phyloP scores from a whole-genome alignment of 1,140 invertebrate genomes.

The Elysia chlorotica region DNA sequence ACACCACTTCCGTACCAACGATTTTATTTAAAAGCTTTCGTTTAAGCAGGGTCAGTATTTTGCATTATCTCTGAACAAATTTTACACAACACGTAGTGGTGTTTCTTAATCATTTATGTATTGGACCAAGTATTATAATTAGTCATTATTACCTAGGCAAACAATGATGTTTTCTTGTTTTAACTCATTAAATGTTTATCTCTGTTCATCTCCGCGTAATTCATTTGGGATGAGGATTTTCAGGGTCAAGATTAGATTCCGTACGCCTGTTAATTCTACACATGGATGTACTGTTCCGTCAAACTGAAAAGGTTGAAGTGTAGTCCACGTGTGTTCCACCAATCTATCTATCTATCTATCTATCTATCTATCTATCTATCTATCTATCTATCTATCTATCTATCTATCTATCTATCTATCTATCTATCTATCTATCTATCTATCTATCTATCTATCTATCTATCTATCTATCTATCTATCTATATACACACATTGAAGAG shows the following conservation, averaged over 20 bases:
- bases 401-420: not conserved
- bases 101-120: too few species aligned
- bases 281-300: too few species aligned
- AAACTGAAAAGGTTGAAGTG: too few species aligned
- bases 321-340: not conserved
- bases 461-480: not conserved
- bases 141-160: not conserved
- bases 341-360: not conserved
- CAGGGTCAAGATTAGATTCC: too few species aligned
- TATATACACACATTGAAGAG: too few species aligned
- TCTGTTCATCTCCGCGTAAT: not conserved
- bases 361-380: not conserved
- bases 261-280: not conserved
- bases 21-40: too few species aligned
- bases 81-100: too few species aligned
- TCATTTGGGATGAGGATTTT: too few species aligned
- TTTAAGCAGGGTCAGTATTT: too few species aligned
- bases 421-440: not conserved
- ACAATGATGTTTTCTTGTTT: not conserved
- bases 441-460: not conserved
- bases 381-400: not conserved
- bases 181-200: not conserved
- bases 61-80: too few species aligned
- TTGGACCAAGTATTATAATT: not conserved
- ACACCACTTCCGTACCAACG: too few species aligned